These are phyloP conservation scores for Pocillopora verrucosa DNA, from an alignment of 64 coral and sea anemone genomes.

Conservation along the genomic window DNA sequence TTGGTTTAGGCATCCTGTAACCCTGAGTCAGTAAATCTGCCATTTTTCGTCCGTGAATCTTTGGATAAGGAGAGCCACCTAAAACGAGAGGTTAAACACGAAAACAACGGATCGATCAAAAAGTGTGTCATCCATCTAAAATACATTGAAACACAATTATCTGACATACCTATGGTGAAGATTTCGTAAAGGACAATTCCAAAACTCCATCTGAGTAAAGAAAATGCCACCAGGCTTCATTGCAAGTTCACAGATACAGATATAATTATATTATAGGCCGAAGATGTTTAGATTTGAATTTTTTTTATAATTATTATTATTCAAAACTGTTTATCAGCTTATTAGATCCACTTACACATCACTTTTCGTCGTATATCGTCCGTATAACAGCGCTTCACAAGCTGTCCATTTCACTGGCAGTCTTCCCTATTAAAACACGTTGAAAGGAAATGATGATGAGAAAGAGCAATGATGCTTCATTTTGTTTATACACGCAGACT, in stretches of 20 bases:
- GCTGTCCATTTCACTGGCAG: slow-evolving; percentile 48
- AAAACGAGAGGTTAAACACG: not conserved
- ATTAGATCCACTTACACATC: slow-evolving; percentile 19
- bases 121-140: not conserved
- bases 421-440: not conserved
- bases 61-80: slow-evolving; percentile 79
- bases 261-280: not conserved
- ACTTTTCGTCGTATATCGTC: slow-evolving; percentile 16
- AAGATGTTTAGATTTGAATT: not conserved
- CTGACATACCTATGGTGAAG: slow-evolving; percentile 43
- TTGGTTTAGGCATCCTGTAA: slow-evolving; percentile 86
- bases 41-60: slow-evolving; percentile 33
- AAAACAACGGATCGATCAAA: not conserved
- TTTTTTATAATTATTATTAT: not conserved
- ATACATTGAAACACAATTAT: not conserved
- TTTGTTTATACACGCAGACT: too few species aligned
- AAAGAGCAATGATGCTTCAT: not conserved
- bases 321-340: not conserved
- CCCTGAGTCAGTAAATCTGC: slow-evolving; percentile 33
- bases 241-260: not conserved
- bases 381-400: slow-evolving; percentile 14
- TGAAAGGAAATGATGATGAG: not conserved
- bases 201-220: too few species aligned
- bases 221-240: not conserved
- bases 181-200: too few species aligned